These are phyloP conservation scores for Diloba caeruleocephala DNA, from an alignment of 2,888 invertebrate genomes.

Conservation along the genomic window DNA sequence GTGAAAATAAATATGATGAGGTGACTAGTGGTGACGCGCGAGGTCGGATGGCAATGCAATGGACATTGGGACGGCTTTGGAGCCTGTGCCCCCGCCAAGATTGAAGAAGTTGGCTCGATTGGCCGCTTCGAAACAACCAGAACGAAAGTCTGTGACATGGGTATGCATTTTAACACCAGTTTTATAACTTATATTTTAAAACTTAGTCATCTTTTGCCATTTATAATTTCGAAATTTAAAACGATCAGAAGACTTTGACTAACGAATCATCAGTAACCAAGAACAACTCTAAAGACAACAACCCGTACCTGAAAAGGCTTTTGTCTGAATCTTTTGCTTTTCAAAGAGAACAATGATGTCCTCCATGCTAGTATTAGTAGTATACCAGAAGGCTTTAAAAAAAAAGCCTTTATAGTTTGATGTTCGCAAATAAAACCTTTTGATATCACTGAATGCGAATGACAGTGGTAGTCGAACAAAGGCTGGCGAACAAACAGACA, in stretches of 20 bases:
- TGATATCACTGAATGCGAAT: conserved; percentile 63
- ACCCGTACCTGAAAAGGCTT: conserved; percentile 3
- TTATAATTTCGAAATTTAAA: neutral
- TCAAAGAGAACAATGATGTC: conserved; percentile 9
- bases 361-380: conserved; percentile 1
- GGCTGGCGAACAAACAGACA: conserved; percentile 68
- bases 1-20: conserved; percentile 53
- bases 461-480: conserved; percentile 72
- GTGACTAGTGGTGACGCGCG: conserved; percentile 44
- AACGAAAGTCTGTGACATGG: conserved; percentile 81
- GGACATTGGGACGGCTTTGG: conserved; percentile 61
- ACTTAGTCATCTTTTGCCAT: neutral
- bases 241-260: too few species aligned
- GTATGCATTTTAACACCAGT: conserved; percentile 58
- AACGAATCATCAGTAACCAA: too few species aligned
- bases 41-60: conserved; percentile 62
- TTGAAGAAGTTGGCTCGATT: conserved; percentile 82
- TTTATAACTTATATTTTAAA: neutral
- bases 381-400: conserved; percentile 17
- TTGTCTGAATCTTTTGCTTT: conserved; percentile 19
- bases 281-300: too few species aligned
- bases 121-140: conserved; percentile 72
- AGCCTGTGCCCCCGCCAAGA: conserved; percentile 83
- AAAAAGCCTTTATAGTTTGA: conserved; percentile 55
- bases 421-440: conserved; percentile 62